Evolutionary conservation across 2,113 vertebrate species (phyloP), one percentile per base, ranked within the genome.

Genomic region (Columba livia): DNA sequence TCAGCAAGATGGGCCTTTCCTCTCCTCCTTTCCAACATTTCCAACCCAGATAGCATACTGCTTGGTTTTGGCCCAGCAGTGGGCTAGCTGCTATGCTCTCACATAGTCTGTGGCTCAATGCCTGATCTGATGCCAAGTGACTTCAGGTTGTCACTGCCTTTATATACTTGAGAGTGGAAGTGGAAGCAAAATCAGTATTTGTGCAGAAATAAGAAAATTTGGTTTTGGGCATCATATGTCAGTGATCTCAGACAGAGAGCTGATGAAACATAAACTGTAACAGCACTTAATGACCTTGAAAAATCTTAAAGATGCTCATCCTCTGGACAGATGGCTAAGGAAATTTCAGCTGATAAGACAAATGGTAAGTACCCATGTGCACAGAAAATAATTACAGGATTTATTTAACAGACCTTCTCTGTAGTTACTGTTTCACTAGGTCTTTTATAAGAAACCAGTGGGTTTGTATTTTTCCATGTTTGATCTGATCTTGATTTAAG

Each of bases 1-100:
- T 12, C 78, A 70, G 31, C 31, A 66, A 10, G 2, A 31, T 2
- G 28, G 29, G 26, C 5, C 7, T 89, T 81, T 67, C 23, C 42
- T 71, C 36, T 56, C 18, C 21, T 77, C 21, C 20, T 80, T 47
- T 44, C 28, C 8, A 36, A 12, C 1, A 25, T 58, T 47, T 74
- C 13, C 21, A 36, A 17, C 28, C 15, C 57, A 71, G 32, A 10
- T 13, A 47, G 1, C 28, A 12, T 0, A 0, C 5, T 32, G 15
- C 23, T 67, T 15, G 15, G 16, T 50, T 81, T 61, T 60, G 34
- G 11, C 21, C 31, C 44, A 91, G 29, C n/a, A 20, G 11, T 10
- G 38, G 51, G 13, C 24, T 14, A 36, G 28, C 6, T 90, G 21
- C 31, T 36, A 2, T 40, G 28, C 5, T 73, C 66, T 61, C 21